Evolutionary conservation across 2,888 invertebrate species (phyloP).

Genomic region (Pseudoips prasinana): DNA sequence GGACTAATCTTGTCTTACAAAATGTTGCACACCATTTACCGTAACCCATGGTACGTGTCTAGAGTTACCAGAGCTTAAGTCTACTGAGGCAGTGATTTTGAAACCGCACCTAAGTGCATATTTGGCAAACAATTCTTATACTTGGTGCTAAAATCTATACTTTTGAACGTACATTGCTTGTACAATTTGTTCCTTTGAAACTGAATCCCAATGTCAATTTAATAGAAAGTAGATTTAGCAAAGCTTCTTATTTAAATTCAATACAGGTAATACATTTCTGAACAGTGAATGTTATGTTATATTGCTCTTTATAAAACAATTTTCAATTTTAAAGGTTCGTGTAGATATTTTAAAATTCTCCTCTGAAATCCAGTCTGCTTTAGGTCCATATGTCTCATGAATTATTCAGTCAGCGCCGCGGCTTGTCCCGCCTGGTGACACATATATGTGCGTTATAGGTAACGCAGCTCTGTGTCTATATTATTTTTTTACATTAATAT

Average conservation of each 20-base stretch:
- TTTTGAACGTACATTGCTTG: no score
- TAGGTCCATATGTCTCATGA: constrained; percentile 80
- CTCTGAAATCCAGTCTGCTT: constrained; percentile 78
- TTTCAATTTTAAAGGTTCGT: constrained; percentile 69
- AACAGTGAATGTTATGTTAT: constrained; percentile 31
- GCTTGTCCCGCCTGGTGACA: constrained; percentile 67
- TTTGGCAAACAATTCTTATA: no score
- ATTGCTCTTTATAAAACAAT: constrained; percentile 62
- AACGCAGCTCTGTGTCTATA: constrained; percentile 34
- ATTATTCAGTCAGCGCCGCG: constrained; percentile 68
- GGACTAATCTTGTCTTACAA: no score
- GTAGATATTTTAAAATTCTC: constrained; percentile 78
- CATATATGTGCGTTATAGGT: constrained; percentile 44
- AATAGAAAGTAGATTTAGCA: not conserved
- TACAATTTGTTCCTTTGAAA: no score
- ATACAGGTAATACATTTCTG: constrained; percentile 24
- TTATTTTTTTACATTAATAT: constrained; percentile 28
- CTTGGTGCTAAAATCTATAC: no score
- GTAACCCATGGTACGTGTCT: no score
- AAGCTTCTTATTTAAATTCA: constrained; percentile 17
- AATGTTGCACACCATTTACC: no score
- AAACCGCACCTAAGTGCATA: no score
- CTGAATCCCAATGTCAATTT: no score
- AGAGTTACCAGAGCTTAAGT: no score
- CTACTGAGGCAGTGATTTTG: no score